Evolutionary conservation across 1,140 invertebrate genomes (phyloP), one percentile per base, ranked within the genome.

Genomic region (Ceratosolen fusciceps): DNA sequence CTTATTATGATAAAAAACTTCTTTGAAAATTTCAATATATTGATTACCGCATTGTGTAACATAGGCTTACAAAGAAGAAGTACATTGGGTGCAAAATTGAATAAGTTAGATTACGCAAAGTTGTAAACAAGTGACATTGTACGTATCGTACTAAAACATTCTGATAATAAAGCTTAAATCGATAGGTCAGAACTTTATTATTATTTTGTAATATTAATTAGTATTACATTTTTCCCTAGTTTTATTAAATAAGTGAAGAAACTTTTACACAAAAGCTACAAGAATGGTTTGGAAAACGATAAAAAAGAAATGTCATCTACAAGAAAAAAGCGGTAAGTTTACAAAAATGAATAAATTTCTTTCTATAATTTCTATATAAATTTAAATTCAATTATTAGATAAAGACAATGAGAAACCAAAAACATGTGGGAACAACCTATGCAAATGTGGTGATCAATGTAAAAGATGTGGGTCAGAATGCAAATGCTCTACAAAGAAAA

Each of bases 271-370:
- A 60, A 16, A 65, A 77, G 43, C 2, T n/a, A 5, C 1, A 83
- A 85, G 78, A 81, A 88, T 88, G 87, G 83, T 85, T 68, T 88
- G 87, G 87, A 83, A 84, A 19, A 62, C 77, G 2, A 83, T 86
- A 19, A 87, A 86, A 77, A 77, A 77, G 29, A 84, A 84, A 68
- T 83, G 75, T 83, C 81, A 84, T 79, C 77, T 83, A 62, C 73
- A 83, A 26, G 82, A 67, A n/a, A 84, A 83, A 79, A 34, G 76
- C 79, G 83, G 86, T 84, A 85, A 85, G 78, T 72, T 56, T 56
- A 68, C 8, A 31, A 80, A 80, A 75, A 26, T 31, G 77, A 68
- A 67, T 14, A 65, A 14, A 54, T 72, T 67, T 39, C 34, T 76
- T 56, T 74, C 56, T 39, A 37, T 65, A 52, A 76, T n/a, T 39